Evolutionary conservation across 2,113 vertebrate species (phyloP).

Genomic region (Forbesichthys agassizii): DNA sequence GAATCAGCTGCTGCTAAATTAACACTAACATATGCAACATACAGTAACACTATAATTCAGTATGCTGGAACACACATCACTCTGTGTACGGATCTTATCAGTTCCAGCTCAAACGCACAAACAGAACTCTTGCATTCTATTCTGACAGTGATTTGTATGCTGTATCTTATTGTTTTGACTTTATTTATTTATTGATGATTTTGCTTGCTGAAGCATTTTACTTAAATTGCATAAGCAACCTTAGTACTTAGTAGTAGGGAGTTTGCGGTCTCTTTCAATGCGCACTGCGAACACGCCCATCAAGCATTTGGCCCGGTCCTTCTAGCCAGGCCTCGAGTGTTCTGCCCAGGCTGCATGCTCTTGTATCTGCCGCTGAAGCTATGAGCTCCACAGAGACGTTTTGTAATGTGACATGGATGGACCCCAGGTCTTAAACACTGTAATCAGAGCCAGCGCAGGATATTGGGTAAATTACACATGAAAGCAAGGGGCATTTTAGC

Average conservation of each 20-base stretch:
- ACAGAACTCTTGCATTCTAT: background rate
- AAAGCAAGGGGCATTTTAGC: slow-evolving; percentile 71
- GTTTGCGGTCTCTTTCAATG: slow-evolving; percentile 18
- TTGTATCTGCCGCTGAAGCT: slow-evolving; percentile 49
- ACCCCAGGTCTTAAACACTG: slow-evolving; percentile 63
- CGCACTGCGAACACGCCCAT: slow-evolving; percentile 9
- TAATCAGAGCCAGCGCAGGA: slow-evolving; percentile 76
- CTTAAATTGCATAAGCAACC: too few species aligned
- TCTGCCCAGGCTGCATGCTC: background rate
- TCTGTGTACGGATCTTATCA: background rate
- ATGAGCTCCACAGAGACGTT: slow-evolving; percentile 60
- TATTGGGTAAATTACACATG: slow-evolving; percentile 78
- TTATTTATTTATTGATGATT: background rate
- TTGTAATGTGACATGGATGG: slow-evolving; percentile 60
- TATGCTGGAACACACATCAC: slow-evolving; percentile 11
- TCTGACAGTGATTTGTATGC: background rate
- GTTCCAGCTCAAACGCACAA: background rate
- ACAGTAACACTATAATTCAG: background rate
- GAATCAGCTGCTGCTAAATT: slow-evolving; percentile 39
- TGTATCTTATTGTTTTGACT: background rate
- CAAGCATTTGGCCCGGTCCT: background rate
- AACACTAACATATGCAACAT: too few species aligned
- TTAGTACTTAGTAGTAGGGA: background rate
- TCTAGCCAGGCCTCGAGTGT: slow-evolving; percentile 10
- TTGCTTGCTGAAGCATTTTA: background rate